These are phyloP conservation scores for Dromius quadrimaculatus DNA, from an alignment of 2,888 invertebrate genomes.

Conservation along the genomic window DNA sequence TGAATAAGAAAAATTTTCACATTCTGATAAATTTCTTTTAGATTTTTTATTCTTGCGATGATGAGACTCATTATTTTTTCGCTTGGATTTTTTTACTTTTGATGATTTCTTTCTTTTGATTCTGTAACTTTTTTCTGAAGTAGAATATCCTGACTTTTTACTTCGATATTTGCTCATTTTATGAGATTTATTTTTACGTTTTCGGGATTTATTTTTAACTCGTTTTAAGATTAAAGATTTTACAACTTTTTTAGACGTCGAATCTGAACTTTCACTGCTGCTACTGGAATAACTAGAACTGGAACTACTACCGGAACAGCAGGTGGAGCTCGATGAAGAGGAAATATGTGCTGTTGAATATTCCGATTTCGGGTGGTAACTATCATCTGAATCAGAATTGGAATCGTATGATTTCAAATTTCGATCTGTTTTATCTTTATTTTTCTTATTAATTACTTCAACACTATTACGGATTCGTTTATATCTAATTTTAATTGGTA, in stretches of 20 bases:
- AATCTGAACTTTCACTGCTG: constrained; percentile 9
- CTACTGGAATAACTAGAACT: constrained; percentile 34
- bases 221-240: constrained; percentile 36
- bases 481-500: constrained; percentile 57
- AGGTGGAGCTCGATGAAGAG: constrained; percentile 50
- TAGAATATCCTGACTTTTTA: constrained; percentile 11
- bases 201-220: constrained; percentile 23
- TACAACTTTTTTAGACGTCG: constrained; percentile 20
- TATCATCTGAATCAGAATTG: constrained; percentile 24
- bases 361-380: constrained; percentile 40
- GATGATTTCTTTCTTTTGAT: constrained; percentile 34
- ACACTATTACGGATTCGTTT: constrained; percentile 57
- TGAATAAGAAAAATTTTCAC: background rate
- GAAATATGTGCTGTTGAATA: constrained; percentile 46
- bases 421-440: constrained; percentile 10
- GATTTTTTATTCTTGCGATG: constrained; percentile 25
- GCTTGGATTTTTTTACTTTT: constrained; percentile 33
- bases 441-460: constrained; percentile 45
- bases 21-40: constrained; percentile 21
- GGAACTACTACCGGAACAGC: constrained; percentile 25
- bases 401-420: background rate
- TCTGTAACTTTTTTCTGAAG: constrained; percentile 11
- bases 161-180: constrained; percentile 28
- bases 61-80: constrained; percentile 13
- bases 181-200: constrained; percentile 25